A percentile compares a stretch with the other conserved stretches of the same genome.
Evolutionary conservation across 2,888 invertebrate species (phyloP).

Genomic region (Cantharis flavilabris): DNA sequence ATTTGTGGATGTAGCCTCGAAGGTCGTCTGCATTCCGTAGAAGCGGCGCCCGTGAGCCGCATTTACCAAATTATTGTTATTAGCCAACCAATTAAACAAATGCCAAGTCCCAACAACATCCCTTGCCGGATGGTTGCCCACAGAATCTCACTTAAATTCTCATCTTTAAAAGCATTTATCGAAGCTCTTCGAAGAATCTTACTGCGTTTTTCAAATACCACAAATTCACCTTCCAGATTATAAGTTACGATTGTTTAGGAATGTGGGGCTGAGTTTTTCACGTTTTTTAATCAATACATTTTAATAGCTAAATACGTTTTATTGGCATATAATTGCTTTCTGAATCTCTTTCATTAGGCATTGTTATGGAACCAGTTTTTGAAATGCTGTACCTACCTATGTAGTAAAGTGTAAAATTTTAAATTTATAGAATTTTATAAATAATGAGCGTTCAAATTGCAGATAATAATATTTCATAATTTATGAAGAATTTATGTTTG

Average conservation of each 20-base stretch:
- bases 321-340: not conserved
- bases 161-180: not conserved
- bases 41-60: conserved; percentile 43
- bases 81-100: conserved; percentile 32
- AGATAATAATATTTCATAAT: not conserved
- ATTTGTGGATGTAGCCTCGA: conserved; percentile 33
- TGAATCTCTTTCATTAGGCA: not conserved
- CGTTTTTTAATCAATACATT: conserved; percentile 1
- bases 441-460: not conserved
- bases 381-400: not conserved
- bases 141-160: not conserved
- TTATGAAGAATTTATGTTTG: conserved; percentile 1
- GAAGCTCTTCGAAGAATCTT: conserved; percentile 1
- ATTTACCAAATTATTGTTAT: conserved; percentile 37
- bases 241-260: conserved; percentile 7
- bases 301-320: not conserved
- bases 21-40: conserved; percentile 49
- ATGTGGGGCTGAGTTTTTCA: conserved; percentile 5
- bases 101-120: conserved; percentile 17
- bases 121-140: conserved; percentile 12
- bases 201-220: conserved; percentile 10
- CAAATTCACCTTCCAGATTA: conserved; percentile 9
- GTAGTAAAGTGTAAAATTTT: not conserved
- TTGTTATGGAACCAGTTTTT: not conserved
- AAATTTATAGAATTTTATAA: not conserved